These are phyloP conservation scores for Diplazon laetatorius DNA, from an alignment of 2,888 invertebrate genomes.

Conservation along the genomic window DNA sequence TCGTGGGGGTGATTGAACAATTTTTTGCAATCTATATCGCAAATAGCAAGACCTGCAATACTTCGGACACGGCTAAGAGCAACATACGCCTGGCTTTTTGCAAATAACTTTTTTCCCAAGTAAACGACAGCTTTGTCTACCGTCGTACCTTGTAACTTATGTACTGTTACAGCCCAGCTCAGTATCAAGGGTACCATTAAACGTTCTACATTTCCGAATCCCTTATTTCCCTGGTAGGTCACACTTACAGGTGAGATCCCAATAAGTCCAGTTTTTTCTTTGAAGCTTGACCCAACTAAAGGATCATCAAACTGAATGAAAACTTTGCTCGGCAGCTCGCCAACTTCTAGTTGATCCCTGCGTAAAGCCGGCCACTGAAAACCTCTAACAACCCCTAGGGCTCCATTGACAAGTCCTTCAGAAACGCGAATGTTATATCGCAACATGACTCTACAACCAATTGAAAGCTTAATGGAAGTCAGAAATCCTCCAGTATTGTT, in stretches of 20 bases:
- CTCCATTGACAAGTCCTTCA: slow-evolving; percentile 38
- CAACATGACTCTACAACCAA: slow-evolving; percentile 70
- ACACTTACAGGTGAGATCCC: not conserved
- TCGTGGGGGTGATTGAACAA: no score
- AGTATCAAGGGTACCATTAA: slow-evolving; percentile 47
- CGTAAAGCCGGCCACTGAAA: slow-evolving; percentile 31
- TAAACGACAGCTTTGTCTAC: no score
- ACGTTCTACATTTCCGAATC: slow-evolving; percentile 44
- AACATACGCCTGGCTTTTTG: no score
- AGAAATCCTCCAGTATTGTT: slow-evolving; percentile 54
- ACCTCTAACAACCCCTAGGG: slow-evolving; percentile 10
- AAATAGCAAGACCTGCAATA: no score
- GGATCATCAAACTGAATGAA: not conserved
- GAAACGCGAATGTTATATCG: slow-evolving; percentile 67
- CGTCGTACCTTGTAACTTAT: slow-evolving; percentile 54
- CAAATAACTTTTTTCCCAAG: no score
- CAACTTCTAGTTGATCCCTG: slow-evolving; percentile 26
- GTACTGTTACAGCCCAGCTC: slow-evolving; percentile 46
- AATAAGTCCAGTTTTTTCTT: not conserved
- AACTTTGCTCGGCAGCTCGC: not conserved
- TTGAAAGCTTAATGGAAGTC: no score
- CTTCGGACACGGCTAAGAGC: no score
- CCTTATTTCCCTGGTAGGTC: not conserved
- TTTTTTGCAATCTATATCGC: no score
- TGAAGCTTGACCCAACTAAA: not conserved